Evolutionary conservation across 2,888 invertebrate genomes (phyloP).

Genomic region (Andrena fulva): DNA sequence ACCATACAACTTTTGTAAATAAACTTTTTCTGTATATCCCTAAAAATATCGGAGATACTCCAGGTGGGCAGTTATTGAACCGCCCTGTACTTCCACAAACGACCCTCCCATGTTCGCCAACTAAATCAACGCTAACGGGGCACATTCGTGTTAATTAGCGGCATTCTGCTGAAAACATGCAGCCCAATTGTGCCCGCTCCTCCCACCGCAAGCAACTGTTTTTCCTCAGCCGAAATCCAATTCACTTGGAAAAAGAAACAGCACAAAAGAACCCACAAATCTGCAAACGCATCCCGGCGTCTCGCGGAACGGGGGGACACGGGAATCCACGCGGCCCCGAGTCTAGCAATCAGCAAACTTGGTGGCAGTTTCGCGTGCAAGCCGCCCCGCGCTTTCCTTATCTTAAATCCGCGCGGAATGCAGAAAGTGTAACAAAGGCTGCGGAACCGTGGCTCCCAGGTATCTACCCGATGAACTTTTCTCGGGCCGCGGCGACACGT

Average conservation of each 20-base stretch:
- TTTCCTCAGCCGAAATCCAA: neutral
- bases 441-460: slow-evolving; percentile 33
- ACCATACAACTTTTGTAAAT: too few relatives aligned
- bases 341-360: slow-evolving; percentile 39
- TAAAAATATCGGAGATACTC: too few relatives aligned
- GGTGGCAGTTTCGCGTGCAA: slow-evolving; percentile 40
- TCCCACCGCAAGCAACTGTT: neutral
- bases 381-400: slow-evolving; percentile 34
- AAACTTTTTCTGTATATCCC: too few relatives aligned
- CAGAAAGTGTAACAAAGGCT: slow-evolving; percentile 47
- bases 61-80: too few relatives aligned
- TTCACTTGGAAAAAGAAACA: neutral
- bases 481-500: slow-evolving; percentile 37
- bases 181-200: neutral
- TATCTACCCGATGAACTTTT: slow-evolving; percentile 57
- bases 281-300: slow-evolving; percentile 11
- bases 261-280: neutral
- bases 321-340: slow-evolving; percentile 5
- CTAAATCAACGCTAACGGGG: too few relatives aligned
- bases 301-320: neutral
- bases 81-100: too few relatives aligned
- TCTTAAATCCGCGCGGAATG: slow-evolving; percentile 49
- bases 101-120: too few relatives aligned
- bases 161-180: too few relatives aligned
- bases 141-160: too few relatives aligned